These are phyloP conservation scores for Pao palembangensis DNA, from an alignment of 2,113 vertebrate species.

Conservation along the genomic window DNA sequence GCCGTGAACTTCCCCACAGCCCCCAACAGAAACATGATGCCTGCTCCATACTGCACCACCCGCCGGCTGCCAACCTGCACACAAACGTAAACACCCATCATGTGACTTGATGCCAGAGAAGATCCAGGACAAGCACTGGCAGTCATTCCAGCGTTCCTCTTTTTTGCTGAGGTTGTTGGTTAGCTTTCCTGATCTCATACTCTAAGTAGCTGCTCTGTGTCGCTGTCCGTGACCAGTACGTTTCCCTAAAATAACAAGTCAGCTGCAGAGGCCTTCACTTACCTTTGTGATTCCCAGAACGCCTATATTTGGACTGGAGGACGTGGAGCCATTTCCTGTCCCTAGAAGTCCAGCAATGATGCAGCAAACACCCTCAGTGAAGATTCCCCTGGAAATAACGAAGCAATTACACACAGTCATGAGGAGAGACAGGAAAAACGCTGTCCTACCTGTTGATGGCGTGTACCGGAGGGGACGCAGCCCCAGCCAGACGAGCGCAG, in stretches of 20 bases:
- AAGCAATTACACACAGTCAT: background rate
- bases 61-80: conserved; percentile 91
- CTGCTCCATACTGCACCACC: conserved; percentile 92
- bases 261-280: conserved; percentile 11
- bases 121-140: too few relatives aligned
- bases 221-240: too few relatives aligned
- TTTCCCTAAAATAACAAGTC: too few relatives aligned
- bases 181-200: too few relatives aligned
- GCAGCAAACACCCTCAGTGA: conserved; percentile 91
- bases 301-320: conserved; percentile 96
- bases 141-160: too few relatives aligned
- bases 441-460: conserved; percentile 89
- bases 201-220: too few relatives aligned
- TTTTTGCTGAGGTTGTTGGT: too few relatives aligned
- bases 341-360: conserved; percentile 91
- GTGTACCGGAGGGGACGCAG: conserved; percentile 86
- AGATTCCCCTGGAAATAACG: conserved; percentile 84
- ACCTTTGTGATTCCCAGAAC: conserved; percentile 98
- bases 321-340: conserved; percentile 97
- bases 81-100: background rate
- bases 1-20: conserved; percentile 93
- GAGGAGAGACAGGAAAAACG: background rate
- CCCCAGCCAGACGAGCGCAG: conserved; percentile 90
- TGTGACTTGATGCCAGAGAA: background rate
- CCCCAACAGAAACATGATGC: conserved; percentile 90